Percentiles rank a stretch among this genome's conserved stretches.
phyloP scores from a whole-genome alignment of 2,888 invertebrate genomes.

The Caradrina kadenii region DNA sequence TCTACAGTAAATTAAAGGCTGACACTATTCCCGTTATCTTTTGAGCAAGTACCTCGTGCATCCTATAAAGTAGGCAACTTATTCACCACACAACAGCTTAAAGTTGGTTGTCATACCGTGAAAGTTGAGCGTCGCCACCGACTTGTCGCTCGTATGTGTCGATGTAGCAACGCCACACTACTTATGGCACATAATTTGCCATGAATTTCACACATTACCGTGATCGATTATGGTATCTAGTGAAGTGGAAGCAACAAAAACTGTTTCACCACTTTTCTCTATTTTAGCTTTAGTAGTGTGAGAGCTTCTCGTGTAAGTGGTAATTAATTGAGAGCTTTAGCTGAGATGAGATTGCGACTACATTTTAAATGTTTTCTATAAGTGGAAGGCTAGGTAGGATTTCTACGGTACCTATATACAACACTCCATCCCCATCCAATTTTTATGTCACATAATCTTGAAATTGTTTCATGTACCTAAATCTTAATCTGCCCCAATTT shows the following conservation, averaged over 20 bases:
- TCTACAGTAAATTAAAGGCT: background rate
- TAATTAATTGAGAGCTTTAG: background rate
- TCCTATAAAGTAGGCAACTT: constrained; percentile 10
- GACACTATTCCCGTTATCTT: constrained; percentile 24
- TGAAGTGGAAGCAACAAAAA: constrained; percentile 3
- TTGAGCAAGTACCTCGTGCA: constrained; percentile 6
- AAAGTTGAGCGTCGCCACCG: constrained; percentile 47
- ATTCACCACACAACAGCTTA: constrained; percentile 12
- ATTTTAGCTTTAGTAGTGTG: constrained; percentile 3
- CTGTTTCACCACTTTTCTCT: background rate
- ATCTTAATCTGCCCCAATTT: too few species aligned
- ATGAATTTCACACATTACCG: constrained; percentile 43
- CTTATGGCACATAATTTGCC: constrained; percentile 43
- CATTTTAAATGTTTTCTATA: too few species aligned
- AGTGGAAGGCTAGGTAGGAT: too few species aligned
- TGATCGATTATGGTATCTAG: background rate
- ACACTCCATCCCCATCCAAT: background rate
- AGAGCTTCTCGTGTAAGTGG: background rate
- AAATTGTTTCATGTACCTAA: background rate
- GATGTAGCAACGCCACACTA: constrained; percentile 40
- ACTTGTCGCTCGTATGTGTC: constrained; percentile 46
- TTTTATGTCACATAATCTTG: background rate
- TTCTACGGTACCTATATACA: too few species aligned
- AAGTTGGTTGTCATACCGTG: constrained; percentile 46
- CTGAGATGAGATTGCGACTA: too few species aligned